Evolutionary conservation across 2,113 vertebrate genomes (phyloP).

Genomic region (Pyxicephalus adspersus): DNA sequence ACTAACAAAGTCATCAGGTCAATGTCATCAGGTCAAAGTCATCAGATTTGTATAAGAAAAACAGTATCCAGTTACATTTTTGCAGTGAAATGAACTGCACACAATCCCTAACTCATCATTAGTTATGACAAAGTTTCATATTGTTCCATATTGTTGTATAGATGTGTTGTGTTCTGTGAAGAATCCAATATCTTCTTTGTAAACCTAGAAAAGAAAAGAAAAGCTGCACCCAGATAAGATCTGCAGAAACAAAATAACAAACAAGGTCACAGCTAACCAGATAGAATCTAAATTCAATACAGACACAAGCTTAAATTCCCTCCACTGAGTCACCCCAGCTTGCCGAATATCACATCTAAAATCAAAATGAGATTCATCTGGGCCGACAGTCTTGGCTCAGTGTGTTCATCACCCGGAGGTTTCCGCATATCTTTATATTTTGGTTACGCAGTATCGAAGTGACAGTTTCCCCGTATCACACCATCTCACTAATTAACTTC

Average conservation of each 20-base stretch:
- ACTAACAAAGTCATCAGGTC: too few relatives aligned
- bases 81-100: too few relatives aligned
- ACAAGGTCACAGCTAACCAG: conserved; percentile 27
- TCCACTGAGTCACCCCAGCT: neutral
- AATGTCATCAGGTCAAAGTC: too few relatives aligned
- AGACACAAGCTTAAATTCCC: neutral
- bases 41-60: too few relatives aligned
- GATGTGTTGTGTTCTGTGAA: neutral
- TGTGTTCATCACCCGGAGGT: conserved; percentile 10
- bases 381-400: neutral
- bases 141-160: too few relatives aligned
- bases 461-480: neutral
- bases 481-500: conserved; percentile 68
- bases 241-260: conserved; percentile 15
- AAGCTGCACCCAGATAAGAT: conserved; percentile 1
- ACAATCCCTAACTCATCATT: too few relatives aligned
- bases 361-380: neutral
- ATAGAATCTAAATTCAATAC: conserved; percentile 43
- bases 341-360: conserved; percentile 5
- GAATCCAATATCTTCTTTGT: neutral
- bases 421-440: neutral
- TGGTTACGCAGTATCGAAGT: neutral
- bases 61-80: too few relatives aligned
- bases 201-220: neutral
- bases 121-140: too few relatives aligned